phyloP scores from a whole-genome alignment of 2,888 invertebrate genomes.

The Lydus trimaculatus region DNA sequence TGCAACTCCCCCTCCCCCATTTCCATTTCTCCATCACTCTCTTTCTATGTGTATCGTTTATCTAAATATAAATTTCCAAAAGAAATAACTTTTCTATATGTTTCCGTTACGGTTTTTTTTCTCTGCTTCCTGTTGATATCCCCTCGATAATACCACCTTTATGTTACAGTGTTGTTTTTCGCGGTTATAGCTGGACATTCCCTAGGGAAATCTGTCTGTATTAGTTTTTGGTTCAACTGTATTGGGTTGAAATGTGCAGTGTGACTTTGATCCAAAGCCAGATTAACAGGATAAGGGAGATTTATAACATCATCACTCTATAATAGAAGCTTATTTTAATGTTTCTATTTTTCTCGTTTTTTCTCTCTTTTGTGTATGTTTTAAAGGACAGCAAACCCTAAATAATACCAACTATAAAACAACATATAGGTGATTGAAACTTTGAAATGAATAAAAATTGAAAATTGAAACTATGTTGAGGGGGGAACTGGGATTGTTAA shows the following conservation, averaged over 20 bases:
- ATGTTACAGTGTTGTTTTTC: constrained; percentile 28
- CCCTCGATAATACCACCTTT: not conserved
- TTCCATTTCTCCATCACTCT: not conserved
- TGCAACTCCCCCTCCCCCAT: no score
- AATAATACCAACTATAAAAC: not conserved
- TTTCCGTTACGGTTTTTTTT: not conserved
- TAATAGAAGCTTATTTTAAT: constrained; percentile 41
- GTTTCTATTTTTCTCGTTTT: constrained; percentile 26
- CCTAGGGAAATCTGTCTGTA: constrained; percentile 34
- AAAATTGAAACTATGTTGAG: not conserved
- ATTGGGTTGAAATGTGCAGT: constrained; percentile 32
- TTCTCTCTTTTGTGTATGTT: no score
- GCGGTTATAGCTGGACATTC: constrained; percentile 25
- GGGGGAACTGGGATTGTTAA: not conserved
- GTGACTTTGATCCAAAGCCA: constrained; percentile 32
- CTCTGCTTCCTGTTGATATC: not conserved
- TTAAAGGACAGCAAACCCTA: not conserved
- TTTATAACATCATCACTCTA: constrained; percentile 41
- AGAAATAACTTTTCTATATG: not conserved
- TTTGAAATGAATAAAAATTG: not conserved
- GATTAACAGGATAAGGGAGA: constrained; percentile 37
- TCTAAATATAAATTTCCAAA: not conserved
- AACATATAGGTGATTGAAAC: not conserved
- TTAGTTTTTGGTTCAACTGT: constrained; percentile 31
- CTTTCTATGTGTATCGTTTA: not conserved